These are phyloP conservation scores for Peromyscus attwateri DNA, from an alignment of 2,797 vertebrate genomes.

Conservation along the genomic window DNA sequence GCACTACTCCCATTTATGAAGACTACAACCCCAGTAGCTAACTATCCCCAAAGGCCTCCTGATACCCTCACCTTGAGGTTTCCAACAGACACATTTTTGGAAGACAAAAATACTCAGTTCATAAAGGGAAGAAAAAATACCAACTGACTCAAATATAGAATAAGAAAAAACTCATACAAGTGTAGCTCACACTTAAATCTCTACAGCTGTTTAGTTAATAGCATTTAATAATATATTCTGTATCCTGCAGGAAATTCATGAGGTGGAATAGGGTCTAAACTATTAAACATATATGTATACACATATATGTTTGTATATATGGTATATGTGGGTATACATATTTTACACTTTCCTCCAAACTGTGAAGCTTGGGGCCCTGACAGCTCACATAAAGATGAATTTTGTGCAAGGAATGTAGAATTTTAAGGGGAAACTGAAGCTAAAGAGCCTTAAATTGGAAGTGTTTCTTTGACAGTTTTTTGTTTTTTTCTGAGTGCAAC, in stretches of 20 bases:
- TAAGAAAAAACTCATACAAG: neutral
- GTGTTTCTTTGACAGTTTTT: neutral
- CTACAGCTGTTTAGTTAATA: slow-evolving; percentile 39
- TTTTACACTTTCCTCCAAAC: neutral
- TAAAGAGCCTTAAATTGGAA: neutral
- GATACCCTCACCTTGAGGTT: neutral
- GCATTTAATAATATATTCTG: neutral
- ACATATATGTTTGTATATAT: neutral
- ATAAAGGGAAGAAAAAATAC: neutral
- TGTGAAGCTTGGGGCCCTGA: neutral
- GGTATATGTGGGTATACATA: neutral
- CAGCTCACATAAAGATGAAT: neutral
- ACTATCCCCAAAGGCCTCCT: neutral
- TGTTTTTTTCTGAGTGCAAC: slow-evolving; percentile 1
- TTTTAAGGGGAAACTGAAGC: neutral
- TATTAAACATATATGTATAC: neutral
- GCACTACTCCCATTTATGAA: neutral
- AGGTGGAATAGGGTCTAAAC: neutral
- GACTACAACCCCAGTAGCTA: neutral
- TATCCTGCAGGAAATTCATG: slow-evolving; percentile 20
- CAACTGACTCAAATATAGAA: neutral
- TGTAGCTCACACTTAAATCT: slow-evolving; percentile 19
- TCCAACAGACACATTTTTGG: neutral
- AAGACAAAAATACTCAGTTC: neutral
- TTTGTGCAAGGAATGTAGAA: neutral